Percentiles rank a stretch among this genome's conserved stretches.
phyloP scores from a whole-genome alignment of 2,797 vertebrate genomes.

The Aphelocoma californica region DNA sequence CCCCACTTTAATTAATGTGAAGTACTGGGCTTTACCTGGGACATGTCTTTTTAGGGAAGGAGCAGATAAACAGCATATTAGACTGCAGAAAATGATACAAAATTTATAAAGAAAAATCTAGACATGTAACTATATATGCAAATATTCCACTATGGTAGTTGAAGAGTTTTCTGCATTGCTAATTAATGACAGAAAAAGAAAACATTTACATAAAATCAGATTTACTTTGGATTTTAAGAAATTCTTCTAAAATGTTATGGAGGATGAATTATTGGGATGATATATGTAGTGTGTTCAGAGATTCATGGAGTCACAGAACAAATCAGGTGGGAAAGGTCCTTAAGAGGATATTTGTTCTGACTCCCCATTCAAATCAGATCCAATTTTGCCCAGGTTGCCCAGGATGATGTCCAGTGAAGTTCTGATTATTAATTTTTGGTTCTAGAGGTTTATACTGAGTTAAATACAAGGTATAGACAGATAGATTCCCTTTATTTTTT shows the following conservation, averaged over 20 bases:
- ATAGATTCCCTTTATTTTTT: neutral
- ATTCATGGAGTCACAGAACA: neutral
- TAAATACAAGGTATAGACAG: neutral
- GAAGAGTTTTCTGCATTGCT: neutral
- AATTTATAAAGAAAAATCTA: neutral
- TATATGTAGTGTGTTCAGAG: neutral
- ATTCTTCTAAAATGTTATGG: neutral
- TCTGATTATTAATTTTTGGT: neutral
- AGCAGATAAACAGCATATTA: neutral
- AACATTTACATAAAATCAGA: neutral
- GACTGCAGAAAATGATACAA: neutral
- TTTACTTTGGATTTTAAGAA: neutral
- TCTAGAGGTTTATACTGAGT: neutral
- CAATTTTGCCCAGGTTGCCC: neutral
- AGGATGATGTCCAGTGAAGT: neutral
- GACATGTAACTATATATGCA: neutral
- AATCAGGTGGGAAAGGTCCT: neutral
- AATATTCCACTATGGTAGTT: neutral
- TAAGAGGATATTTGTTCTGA: neutral
- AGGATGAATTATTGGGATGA: neutral
- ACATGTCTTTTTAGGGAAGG: neutral
- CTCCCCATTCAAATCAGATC: neutral
- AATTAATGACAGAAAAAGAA: neutral
- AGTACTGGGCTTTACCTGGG: neutral
- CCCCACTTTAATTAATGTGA: neutral